Conservation (phyloP, 2,113 vertebrate genomes). For the Etheostoma spectabile region DNA sequence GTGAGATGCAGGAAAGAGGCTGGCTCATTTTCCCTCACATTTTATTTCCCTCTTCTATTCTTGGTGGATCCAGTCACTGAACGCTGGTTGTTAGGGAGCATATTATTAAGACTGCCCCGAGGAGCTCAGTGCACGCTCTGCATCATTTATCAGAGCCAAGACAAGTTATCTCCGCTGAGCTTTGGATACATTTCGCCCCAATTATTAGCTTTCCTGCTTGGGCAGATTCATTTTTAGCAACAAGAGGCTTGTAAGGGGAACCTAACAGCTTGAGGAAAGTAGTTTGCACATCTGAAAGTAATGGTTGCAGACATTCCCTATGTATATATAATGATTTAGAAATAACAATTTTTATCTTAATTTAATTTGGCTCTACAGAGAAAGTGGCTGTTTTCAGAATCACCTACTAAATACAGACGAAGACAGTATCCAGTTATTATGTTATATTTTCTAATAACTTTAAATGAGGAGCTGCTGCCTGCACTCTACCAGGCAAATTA, state of each 20-base stretch:
- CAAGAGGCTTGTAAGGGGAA: background rate
- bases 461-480: too few species aligned
- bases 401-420: too few species aligned
- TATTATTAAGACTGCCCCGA: conserved; percentile 42
- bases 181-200: conserved; percentile 8
- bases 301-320: background rate
- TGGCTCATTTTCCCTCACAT: conserved; percentile 4
- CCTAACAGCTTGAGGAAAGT: background rate
- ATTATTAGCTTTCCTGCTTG: conserved; percentile 11
- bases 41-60: conserved; percentile 25
- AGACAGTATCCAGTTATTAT: too few species aligned
- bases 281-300: background rate
- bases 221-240: conserved; percentile 11
- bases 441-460: too few species aligned
- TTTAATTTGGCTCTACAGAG: background rate
- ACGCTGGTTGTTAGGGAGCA: conserved; percentile 15
- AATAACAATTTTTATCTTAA: background rate
- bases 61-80: conserved; percentile 19
- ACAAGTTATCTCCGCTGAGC: conserved; percentile 18
- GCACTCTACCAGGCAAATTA: too few species aligned
- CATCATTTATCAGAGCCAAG: conserved; percentile 44
- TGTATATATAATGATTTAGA: background rate
- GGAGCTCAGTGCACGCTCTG: conserved; percentile 14
- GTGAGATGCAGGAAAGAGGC: background rate
- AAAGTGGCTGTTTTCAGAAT: too few species aligned